Evolutionary conservation across 2,888 invertebrate genomes (phyloP).

Genomic region (Drosophila glabriapex): DNA sequence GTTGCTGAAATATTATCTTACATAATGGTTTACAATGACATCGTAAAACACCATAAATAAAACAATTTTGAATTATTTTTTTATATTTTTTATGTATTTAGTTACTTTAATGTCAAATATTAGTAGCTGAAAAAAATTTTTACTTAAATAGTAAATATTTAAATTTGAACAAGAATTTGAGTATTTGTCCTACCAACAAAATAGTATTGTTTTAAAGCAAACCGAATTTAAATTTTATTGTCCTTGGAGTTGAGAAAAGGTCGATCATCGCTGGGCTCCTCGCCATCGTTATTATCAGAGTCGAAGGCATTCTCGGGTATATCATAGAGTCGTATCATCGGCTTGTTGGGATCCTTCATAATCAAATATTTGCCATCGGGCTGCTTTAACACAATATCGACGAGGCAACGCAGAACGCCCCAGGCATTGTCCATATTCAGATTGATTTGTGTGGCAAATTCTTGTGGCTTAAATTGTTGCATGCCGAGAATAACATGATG

Average conservation of each 20-base stretch:
- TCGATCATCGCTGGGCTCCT: conserved; percentile 66
- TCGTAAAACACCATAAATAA: neutral
- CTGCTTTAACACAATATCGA: conserved; percentile 98
- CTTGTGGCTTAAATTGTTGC: conserved; percentile 98
- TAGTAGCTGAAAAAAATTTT: neutral
- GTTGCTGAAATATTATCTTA: neutral
- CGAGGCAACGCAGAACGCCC: conserved; percentile 98
- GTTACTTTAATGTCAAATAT: neutral
- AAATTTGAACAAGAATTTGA: neutral
- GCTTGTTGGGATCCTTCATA: conserved; percentile 99
- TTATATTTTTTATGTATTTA: neutral
- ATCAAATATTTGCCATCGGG: conserved; percentile 98
- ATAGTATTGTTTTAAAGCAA: neutral
- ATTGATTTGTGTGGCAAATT: conserved; percentile 99
- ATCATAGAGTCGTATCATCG: conserved; percentile 98
- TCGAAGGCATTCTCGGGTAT: conserved; percentile 99
- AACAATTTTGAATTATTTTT: neutral
- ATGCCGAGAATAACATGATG: conserved; percentile 98
- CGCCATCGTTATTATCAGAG: conserved; percentile 88
- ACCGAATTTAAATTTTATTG: neutral
- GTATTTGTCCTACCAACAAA: too few relatives aligned
- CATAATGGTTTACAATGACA: neutral
- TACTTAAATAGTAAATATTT: neutral
- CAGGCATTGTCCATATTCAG: conserved; percentile 99
- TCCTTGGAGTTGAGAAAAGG: conserved; percentile 10